A percentile compares a stretch with the other conserved stretches of the same genome.
These are phyloP conservation scores for Bombus confusus DNA, from an alignment of 1,140 invertebrate genomes.

Conservation along the genomic window DNA sequence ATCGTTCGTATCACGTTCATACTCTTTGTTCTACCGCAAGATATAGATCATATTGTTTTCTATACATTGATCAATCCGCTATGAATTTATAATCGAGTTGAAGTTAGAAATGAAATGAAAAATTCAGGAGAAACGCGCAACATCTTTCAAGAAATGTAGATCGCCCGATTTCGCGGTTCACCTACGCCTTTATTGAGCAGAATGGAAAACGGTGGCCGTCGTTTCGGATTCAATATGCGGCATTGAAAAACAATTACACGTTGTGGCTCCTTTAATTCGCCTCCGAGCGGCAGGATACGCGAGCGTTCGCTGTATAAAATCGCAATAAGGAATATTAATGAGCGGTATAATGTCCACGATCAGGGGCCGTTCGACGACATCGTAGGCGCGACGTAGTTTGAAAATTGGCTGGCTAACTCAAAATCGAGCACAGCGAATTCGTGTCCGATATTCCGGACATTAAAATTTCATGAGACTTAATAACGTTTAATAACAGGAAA, in stretches of 20 bases:
- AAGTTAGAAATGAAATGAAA: background rate
- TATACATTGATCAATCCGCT: no score
- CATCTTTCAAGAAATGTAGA: background rate
- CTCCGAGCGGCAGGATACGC: constrained; percentile 25
- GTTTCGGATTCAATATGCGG: constrained; percentile 67
- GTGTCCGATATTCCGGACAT: constrained; percentile 22
- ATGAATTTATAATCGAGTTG: background rate
- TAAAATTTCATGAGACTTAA: constrained; percentile 61
- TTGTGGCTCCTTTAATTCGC: constrained; percentile 46
- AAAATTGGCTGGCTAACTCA: constrained; percentile 58
- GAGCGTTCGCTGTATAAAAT: constrained; percentile 68
- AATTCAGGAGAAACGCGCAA: background rate
- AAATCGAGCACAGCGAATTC: constrained; percentile 39
- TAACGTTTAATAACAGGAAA: constrained; percentile 31
- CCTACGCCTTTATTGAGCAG: background rate
- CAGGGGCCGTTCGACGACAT: constrained; percentile 16
- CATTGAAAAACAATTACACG: constrained; percentile 72
- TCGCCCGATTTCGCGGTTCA: background rate
- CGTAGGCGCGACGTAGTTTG: constrained; percentile 55
- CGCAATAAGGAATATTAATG: constrained; percentile 71
- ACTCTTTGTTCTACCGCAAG: no score
- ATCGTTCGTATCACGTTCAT: no score
- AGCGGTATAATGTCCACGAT: constrained; percentile 56
- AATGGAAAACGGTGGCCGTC: background rate
- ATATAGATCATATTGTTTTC: no score